Evolutionary conservation across 37 sponge, comb jelly and placozoan species (phyloP).

Genomic region (Bolinopsis microptera): DNA sequence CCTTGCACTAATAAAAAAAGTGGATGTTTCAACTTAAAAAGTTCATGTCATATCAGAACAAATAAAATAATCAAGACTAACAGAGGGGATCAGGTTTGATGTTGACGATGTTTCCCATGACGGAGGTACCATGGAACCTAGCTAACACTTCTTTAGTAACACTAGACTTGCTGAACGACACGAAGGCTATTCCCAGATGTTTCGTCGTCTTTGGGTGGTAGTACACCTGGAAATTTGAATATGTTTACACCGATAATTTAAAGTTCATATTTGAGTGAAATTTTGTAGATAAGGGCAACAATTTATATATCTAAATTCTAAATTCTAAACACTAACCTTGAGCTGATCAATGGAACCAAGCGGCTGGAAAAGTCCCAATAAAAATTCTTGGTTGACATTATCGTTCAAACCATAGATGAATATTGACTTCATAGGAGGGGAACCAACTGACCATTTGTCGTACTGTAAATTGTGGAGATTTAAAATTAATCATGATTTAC

Average conservation of each 20-base stretch:
- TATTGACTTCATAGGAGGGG: slow-evolving; percentile 80
- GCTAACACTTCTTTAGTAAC: slow-evolving; percentile 64
- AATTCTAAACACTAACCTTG: slow-evolving; percentile 46
- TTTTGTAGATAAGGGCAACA: too few species aligned
- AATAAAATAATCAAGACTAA: too few species aligned
- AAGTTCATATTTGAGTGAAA: too few species aligned
- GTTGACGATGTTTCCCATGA: slow-evolving; percentile 68
- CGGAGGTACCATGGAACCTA: slow-evolving; percentile 67
- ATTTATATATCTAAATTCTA: too few species aligned
- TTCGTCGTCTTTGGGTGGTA: slow-evolving; percentile 69
- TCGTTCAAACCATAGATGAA: slow-evolving; percentile 83
- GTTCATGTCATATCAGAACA: too few species aligned
- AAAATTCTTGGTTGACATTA: slow-evolving; percentile 65
- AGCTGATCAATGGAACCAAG: slow-evolving; percentile 44
- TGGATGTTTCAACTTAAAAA: too few species aligned
- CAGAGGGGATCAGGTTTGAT: slow-evolving; percentile 60
- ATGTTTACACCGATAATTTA: too few species aligned
- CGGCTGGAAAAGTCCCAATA: slow-evolving; percentile 51
- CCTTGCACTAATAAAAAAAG: too few species aligned
- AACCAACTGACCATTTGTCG: slow-evolving; percentile 83
- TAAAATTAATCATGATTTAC: too few species aligned
- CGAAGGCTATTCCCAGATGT: slow-evolving; percentile 68
- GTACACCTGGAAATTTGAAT: slow-evolving; percentile 61
- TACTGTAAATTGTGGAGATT: slow-evolving; percentile 73
- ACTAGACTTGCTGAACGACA: slow-evolving; percentile 61